A percentile compares a stretch with the other conserved stretches of the same genome.
Conservation (phyloP, 2,888 invertebrate species). For the Netelia virgata region DNA sequence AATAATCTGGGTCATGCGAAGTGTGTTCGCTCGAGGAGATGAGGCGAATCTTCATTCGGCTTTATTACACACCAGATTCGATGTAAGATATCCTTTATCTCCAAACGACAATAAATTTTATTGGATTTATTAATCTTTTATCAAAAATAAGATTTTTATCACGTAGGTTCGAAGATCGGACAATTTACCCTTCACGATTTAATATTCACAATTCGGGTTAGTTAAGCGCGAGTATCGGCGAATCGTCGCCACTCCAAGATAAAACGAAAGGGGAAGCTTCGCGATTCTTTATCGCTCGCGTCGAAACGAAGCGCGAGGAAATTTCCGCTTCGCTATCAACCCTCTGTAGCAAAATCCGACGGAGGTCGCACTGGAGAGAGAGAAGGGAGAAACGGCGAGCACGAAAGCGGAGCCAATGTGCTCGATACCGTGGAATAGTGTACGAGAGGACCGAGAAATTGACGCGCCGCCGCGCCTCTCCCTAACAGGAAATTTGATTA, state of each 20-base stretch:
- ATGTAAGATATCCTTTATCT: neutral
- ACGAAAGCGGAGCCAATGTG: slow-evolving; percentile 21
- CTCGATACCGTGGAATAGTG: slow-evolving; percentile 17
- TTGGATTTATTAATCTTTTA: too few species aligned
- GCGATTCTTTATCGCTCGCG: neutral
- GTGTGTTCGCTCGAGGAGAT: slow-evolving; percentile 12
- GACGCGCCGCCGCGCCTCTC: slow-evolving; percentile 17
- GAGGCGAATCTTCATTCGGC: neutral
- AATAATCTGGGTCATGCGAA: slow-evolving; percentile 57
- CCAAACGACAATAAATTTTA: too few species aligned
- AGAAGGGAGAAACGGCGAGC: neutral
- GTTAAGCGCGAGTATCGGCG: neutral
- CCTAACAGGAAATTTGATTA: slow-evolving; percentile 52
- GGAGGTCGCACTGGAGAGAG: neutral
- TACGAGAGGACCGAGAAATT: slow-evolving; percentile 28
- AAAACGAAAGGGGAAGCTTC: neutral
- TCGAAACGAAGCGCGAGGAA: neutral
- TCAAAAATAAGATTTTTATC: too few species aligned
- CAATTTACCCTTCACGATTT: too few species aligned
- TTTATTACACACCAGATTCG: slow-evolving; percentile 3
- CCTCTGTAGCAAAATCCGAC: too few species aligned
- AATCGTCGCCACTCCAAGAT: neutral
- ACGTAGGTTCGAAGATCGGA: too few species aligned
- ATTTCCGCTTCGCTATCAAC: neutral
- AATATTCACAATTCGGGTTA: too few species aligned